A percentile compares a stretch with the other conserved stretches of the same genome.
Conservation (phyloP, 2,113 vertebrate species). For the Notarius quadriscutis region DNA sequence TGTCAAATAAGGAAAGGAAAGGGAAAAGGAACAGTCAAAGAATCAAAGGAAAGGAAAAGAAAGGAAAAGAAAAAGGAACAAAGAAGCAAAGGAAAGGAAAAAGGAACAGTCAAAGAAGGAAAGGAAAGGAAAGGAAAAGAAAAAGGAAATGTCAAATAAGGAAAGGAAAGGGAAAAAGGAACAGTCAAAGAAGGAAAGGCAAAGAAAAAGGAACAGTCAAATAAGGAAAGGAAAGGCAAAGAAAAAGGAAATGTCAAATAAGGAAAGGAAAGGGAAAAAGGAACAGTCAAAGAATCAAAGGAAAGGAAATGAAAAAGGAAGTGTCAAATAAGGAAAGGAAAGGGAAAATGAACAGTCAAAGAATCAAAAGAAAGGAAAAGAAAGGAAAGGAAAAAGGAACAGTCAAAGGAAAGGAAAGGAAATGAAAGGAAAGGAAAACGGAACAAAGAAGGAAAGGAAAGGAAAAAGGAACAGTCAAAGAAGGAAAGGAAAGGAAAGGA, state of each 20-base stretch:
- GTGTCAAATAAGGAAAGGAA: neutral
- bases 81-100: neutral
- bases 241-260: no score
- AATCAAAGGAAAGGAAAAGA: no score
- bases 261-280: neutral
- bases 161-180: no score
- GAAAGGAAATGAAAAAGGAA: neutral
- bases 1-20: neutral
- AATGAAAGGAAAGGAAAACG: neutral
- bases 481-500: neutral
- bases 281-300: neutral
- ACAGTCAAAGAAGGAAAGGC: no score
- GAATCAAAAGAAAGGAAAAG: neutral
- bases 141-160: no score
- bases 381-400: neutral
- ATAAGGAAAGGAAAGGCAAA: no score
- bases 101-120: no score
- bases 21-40: no score
- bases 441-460: neutral
- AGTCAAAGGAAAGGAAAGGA: neutral
- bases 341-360: neutral
- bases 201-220: neutral
- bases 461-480: neutral
- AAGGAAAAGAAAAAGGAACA: no score
- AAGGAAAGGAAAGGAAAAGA: no score